phyloP scores from a whole-genome alignment of 2,888 invertebrate species.

The Hoplodrina ambigua region DNA sequence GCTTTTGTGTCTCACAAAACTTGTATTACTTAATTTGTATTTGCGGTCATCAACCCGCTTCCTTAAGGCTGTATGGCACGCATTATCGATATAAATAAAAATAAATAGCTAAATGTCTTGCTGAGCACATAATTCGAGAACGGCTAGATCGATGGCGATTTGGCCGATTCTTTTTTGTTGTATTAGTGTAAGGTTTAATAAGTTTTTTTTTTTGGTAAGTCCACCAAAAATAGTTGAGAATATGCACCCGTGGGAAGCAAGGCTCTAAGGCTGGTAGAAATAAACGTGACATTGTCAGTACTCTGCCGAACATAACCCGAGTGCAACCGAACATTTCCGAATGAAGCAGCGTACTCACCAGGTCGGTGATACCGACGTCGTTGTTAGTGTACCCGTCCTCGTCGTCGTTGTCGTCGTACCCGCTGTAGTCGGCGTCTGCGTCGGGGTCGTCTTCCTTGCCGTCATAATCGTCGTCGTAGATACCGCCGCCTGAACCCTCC shows the following conservation, averaged over 20 bases:
- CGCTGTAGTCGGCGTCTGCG: slow-evolving; percentile 79
- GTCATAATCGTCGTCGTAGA: slow-evolving; percentile 85
- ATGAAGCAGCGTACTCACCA: slow-evolving; percentile 72
- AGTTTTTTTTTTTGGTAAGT: too few species aligned
- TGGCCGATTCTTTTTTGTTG: too few species aligned
- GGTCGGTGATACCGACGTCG: slow-evolving; percentile 73
- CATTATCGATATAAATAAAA: too few species aligned
- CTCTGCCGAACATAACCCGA: slow-evolving; percentile 21
- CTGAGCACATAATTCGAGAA: too few species aligned
- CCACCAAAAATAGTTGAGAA: too few species aligned
- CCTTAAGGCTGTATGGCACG: too few species aligned
- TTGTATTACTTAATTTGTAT: background rate
- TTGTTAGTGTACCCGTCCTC: slow-evolving; percentile 77
- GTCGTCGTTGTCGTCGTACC: slow-evolving; percentile 77
- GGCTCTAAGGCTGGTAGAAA: background rate
- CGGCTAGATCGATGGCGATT: too few species aligned
- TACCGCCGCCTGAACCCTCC: slow-evolving; percentile 79
- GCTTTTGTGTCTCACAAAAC: background rate
- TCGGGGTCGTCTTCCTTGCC: slow-evolving; percentile 81
- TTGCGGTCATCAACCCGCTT: background rate
- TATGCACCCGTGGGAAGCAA: too few species aligned
- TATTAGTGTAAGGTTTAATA: too few species aligned
- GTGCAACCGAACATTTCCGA: slow-evolving; percentile 33
- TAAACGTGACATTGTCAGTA: slow-evolving; percentile 32
- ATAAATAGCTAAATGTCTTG: too few species aligned